Evolutionary conservation across 2,797 vertebrate genomes (phyloP).

Genomic region (Philypnodon macrostomus): DNA sequence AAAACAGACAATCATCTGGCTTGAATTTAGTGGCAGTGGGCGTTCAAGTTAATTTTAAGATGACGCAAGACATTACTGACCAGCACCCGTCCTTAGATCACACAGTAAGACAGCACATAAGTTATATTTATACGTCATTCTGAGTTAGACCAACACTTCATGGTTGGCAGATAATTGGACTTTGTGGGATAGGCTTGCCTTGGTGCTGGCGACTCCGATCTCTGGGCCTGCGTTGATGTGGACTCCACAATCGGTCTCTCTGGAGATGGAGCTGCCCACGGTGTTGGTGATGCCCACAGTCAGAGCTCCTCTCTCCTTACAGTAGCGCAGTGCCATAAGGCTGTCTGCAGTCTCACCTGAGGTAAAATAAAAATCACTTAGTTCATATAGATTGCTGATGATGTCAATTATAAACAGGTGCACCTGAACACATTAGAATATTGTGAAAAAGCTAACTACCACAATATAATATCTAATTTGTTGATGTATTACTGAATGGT

Average conservation of each 20-base stretch:
- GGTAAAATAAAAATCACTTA: neutral
- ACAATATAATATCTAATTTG: too few relatives aligned
- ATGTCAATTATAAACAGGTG: too few relatives aligned
- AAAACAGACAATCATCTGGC: constrained; percentile 38
- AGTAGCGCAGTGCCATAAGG: constrained; percentile 91
- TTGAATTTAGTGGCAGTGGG: constrained; percentile 38
- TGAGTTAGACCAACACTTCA: too few relatives aligned
- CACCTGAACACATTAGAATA: too few relatives aligned
- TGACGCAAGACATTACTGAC: constrained; percentile 31
- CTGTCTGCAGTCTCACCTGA: constrained; percentile 97
- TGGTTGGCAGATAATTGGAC: too few relatives aligned
- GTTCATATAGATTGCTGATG: neutral
- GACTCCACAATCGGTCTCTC: constrained; percentile 96
- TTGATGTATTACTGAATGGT: too few relatives aligned
- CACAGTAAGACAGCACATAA: neutral
- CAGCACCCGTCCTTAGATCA: constrained; percentile 14
- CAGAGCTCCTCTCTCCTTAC: constrained; percentile 92
- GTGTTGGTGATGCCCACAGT: constrained; percentile 97
- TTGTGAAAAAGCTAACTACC: too few relatives aligned
- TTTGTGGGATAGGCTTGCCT: constrained; percentile 73
- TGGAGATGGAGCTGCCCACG: constrained; percentile 95
- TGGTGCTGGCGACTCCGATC: constrained; percentile 96
- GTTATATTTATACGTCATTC: neutral
- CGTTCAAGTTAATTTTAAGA: constrained; percentile 32
- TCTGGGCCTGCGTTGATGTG: constrained; percentile 98